Conservation (phyloP, 2,113 vertebrate species). For the Tetrax tetrax region DNA sequence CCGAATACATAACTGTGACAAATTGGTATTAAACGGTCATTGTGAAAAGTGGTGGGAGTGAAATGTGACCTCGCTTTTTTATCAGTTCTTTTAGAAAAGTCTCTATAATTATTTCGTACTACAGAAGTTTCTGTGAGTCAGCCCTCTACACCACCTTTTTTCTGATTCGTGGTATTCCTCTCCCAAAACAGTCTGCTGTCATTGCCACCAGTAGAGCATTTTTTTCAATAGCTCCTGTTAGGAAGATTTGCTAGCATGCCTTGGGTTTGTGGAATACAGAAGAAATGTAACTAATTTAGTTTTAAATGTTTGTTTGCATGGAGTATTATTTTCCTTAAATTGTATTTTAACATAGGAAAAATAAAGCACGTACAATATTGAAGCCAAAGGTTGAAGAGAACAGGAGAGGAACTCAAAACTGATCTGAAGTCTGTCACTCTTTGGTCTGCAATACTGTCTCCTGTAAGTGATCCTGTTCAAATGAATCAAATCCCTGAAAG, state of each 20-base stretch:
- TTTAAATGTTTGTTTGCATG: not conserved
- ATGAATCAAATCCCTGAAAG: not conserved
- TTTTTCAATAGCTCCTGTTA: not conserved
- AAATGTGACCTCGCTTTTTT: constrained; percentile 31
- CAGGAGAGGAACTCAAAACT: not conserved
- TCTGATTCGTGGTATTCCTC: not conserved
- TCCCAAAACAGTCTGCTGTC: not conserved
- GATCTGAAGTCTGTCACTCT: not conserved
- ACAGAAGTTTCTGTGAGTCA: not conserved
- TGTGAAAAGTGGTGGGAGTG: constrained; percentile 8
- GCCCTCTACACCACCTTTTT: not conserved
- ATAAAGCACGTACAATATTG: not conserved
- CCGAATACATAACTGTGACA: constrained; percentile 1
- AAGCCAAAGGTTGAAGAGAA: not conserved
- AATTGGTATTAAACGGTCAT: not conserved
- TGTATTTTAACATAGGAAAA: not conserved
- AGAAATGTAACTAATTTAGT: not conserved
- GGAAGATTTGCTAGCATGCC: not conserved
- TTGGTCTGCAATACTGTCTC: not conserved
- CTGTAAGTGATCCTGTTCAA: not conserved
- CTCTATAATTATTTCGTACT: not conserved
- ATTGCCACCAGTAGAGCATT: not conserved
- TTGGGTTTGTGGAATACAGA: not conserved
- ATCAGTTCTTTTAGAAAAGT: not conserved
- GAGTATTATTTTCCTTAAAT: not conserved